Evolutionary conservation across 2,888 invertebrate species (phyloP), one percentile per base, ranked within the genome.

Genomic region (Pristionchus fissidentatus): DNA sequence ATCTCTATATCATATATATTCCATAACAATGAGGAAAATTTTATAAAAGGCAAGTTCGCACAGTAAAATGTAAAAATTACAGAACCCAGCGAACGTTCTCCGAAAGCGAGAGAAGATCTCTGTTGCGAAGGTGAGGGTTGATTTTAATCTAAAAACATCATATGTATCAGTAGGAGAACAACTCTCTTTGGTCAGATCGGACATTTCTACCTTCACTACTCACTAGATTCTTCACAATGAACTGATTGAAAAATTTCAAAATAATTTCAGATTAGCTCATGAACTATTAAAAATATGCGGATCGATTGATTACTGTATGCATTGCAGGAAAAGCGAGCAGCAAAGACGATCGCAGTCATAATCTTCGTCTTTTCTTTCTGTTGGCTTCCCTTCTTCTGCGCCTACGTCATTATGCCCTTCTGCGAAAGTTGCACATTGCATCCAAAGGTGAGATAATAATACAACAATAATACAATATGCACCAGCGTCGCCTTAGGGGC

Each of bases 271-370:
- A 35, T 62, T 32, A n/a, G 5, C 57, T 7, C 57, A 26, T n/a
- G n/a, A n/a, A n/a, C n/a, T 10, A 57, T 57, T 57, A 57, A 10
- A 19, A 57, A 26, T 22, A 10, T 57, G 29, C n/a, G n/a, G 26
- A 57, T 60, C 60, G 29, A 19, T 60, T 32, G 8, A 55, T 32
- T 60, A 5, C 4, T 29, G n/a, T n/a, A n/a, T n/a, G n/a, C n/a
- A n/a, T 41, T 70, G 15, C 70, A 70, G 70, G 92, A 92, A 85
- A 92, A 92, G 86, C 84, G 92, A 84, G 92, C 92, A 7, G 92
- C 92, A 8, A 92, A 92, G 85, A 92, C 92, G 32, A 92, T 92
- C n/a, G 92, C 92, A 1, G 91, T 92, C 81, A 92, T 92, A 46
- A 92, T 92, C 84, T 92, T 92, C 78, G 93, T 89, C 22, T 92